Percentiles rank a stretch among this genome's conserved stretches.
phyloP scores from a whole-genome alignment of 92 coral and sea anemone species.

The Virgularia gustaviana region DNA sequence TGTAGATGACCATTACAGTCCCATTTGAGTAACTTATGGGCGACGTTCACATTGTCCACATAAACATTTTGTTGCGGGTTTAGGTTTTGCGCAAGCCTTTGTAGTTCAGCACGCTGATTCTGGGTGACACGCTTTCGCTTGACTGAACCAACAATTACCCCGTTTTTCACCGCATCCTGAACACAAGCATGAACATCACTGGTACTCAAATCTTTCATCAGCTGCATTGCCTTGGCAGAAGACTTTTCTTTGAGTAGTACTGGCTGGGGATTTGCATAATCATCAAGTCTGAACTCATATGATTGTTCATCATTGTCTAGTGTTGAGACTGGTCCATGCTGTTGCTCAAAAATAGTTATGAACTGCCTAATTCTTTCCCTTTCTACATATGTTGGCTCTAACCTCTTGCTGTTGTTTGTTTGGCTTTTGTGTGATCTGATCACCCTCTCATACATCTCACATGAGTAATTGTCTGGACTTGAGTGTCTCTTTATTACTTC shows the following conservation, averaged over 20 bases:
- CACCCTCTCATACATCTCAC: conserved; percentile 62
- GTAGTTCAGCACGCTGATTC: not conserved
- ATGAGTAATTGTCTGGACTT: conserved; percentile 65
- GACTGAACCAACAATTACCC: conserved; percentile 7
- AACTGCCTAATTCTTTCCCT: conserved; percentile 57
- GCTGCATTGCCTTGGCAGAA: not conserved
- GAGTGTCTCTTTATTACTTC: conserved; percentile 51
- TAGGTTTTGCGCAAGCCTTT: not conserved
- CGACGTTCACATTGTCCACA: not conserved
- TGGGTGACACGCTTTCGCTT: not conserved
- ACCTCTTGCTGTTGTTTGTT: conserved; percentile 59
- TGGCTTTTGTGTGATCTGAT: conserved; percentile 57
- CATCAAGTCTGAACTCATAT: not conserved
- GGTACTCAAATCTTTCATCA: not conserved
- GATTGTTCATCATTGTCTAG: not conserved
- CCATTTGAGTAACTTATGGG: conserved; percentile 2
- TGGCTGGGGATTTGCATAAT: conserved; percentile 5
- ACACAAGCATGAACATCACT: not conserved
- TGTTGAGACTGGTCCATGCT: not conserved
- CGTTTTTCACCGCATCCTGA: not conserved
- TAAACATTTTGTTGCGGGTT: not conserved
- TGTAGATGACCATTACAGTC: conserved; percentile 2
- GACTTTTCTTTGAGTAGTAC: conserved; percentile 3
- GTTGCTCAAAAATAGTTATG: not conserved
- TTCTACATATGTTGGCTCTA: conserved; percentile 55